These are phyloP conservation scores for Pelochelys cantorii DNA, from an alignment of 2,797 vertebrate species.

Conservation along the genomic window DNA sequence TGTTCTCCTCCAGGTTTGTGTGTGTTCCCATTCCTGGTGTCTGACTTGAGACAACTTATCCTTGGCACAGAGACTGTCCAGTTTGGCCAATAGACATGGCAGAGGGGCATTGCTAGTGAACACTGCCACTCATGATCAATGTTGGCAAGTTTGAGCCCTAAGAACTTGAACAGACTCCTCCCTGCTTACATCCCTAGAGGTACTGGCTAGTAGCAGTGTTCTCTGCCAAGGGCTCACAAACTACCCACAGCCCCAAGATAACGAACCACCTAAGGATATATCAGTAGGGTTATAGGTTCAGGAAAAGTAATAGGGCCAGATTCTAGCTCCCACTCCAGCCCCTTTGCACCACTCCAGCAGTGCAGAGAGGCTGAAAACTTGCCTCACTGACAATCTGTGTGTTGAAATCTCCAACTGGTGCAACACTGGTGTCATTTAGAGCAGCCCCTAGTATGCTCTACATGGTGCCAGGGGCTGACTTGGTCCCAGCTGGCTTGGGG, in stretches of 20 bases:
- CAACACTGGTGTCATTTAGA: neutral
- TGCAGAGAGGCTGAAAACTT: neutral
- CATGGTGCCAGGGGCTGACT: neutral
- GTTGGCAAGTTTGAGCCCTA: neutral
- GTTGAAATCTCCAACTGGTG: neutral
- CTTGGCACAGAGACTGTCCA: too few species aligned
- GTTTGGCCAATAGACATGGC: too few species aligned
- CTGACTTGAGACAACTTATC: too few species aligned
- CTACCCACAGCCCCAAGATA: neutral
- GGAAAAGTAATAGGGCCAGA: neutral
- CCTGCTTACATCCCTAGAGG: neutral
- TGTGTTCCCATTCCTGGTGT: too few species aligned
- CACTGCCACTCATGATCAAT: neutral
- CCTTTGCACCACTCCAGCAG: neutral
- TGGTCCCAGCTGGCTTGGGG: neutral
- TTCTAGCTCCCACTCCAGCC: neutral
- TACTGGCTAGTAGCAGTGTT: neutral
- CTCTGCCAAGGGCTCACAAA: neutral
- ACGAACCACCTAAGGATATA: neutral
- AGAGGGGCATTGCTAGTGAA: too few species aligned
- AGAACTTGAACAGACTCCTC: constrained; percentile 17
- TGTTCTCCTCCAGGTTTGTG: too few species aligned
- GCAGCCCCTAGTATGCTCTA: neutral
- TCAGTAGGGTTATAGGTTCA: neutral
- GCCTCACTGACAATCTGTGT: neutral